Percentiles rank a stretch among this genome's conserved stretches.
phyloP scores from a whole-genome alignment of 2,888 invertebrate genomes.

The Calliphora vomitoria region DNA sequence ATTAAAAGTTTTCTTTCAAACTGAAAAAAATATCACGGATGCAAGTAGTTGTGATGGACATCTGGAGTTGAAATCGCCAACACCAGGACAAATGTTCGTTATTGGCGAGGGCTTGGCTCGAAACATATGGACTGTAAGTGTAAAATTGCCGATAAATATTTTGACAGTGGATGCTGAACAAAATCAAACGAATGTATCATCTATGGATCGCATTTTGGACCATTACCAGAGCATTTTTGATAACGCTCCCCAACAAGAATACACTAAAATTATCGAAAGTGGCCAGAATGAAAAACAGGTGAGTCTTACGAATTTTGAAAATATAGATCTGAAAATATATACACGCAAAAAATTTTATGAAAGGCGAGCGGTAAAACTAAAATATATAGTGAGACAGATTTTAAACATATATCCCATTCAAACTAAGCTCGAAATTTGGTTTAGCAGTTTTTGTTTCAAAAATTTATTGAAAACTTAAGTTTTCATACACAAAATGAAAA shows the following conservation, averaged over 20 bases:
- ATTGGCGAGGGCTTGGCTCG: constrained; percentile 85
- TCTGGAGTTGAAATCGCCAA: constrained; percentile 83
- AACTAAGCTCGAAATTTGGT: too few relatives aligned
- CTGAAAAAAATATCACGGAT: constrained; percentile 36
- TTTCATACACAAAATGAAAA: too few relatives aligned
- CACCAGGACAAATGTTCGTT: constrained; percentile 85
- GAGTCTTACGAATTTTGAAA: not conserved
- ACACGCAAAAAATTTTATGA: too few relatives aligned
- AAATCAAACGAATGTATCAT: constrained; percentile 75
- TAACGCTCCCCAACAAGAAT: constrained; percentile 83
- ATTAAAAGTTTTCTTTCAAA: constrained; percentile 70
- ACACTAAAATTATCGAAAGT: constrained; percentile 81
- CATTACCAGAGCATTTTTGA: constrained; percentile 83
- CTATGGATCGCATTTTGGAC: constrained; percentile 82
- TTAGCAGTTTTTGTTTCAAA: too few relatives aligned
- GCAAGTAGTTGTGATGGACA: not conserved
- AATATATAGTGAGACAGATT: too few relatives aligned
- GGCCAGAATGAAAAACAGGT: constrained; percentile 77
- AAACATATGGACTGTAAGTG: constrained; percentile 78
- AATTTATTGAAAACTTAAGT: too few relatives aligned
- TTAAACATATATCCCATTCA: too few relatives aligned
- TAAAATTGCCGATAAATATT: constrained; percentile 82
- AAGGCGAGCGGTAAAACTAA: too few relatives aligned
- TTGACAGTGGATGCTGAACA: constrained; percentile 82
- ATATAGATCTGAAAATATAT: too few relatives aligned